Percentiles rank a stretch among this genome's conserved stretches.
These are phyloP conservation scores for Sphecodes monilicornis DNA, from an alignment of 2,888 invertebrate genomes.

Conservation along the genomic window DNA sequence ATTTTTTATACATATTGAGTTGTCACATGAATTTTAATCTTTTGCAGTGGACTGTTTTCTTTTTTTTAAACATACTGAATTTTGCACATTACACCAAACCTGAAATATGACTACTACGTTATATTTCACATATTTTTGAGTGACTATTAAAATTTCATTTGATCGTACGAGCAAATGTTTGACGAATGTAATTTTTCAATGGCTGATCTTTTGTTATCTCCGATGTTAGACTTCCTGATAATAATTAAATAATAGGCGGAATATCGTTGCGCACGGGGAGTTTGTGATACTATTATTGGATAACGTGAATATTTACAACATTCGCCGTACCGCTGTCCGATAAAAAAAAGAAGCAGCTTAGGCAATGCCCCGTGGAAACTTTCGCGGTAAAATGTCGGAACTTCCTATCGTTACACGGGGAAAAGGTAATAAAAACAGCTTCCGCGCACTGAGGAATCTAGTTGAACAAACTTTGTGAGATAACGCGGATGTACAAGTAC, in stretches of 20 bases:
- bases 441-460: constrained; percentile 9
- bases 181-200: not conserved
- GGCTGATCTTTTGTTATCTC: not conserved
- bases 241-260: constrained; percentile 1
- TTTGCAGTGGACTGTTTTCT: no score
- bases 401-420: not conserved
- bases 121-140: not conserved
- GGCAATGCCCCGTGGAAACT: not conserved
- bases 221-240: not conserved
- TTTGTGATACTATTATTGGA: constrained; percentile 9
- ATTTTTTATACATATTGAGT: not conserved
- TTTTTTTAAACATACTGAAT: no score
- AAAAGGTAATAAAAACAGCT: constrained; percentile 20
- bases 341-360: not conserved
- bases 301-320: constrained; percentile 27
- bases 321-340: not conserved
- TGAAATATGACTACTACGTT: not conserved
- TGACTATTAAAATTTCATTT: not conserved
- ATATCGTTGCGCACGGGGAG: not conserved
- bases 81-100: no score
- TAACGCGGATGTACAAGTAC: constrained; percentile 16
- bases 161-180: not conserved
- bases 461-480: not conserved
- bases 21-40: not conserved
- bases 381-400: constrained; percentile 26